Base-by-base conservation (phyloP, 2,888 invertebrate species). In the Abscondita cerata region DNA sequence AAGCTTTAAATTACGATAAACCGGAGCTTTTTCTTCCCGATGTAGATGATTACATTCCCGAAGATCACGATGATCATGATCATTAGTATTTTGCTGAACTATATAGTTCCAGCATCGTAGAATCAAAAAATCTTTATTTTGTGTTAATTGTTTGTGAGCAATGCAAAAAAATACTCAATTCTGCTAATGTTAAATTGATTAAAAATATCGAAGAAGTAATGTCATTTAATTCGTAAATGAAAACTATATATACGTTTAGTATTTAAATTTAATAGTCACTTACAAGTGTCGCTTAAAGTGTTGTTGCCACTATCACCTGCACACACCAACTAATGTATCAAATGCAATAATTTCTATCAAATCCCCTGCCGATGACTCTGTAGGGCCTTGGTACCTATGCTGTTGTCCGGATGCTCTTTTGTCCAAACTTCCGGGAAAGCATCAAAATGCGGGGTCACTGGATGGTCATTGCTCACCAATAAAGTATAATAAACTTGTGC, bases 1-100 rank as follows among this genome's bases (percentile, higher is more conserved):
- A 98, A 80, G 93, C 95, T 78, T 85, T 99, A 75, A 97, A 98
- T 63, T 98, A 96, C 76, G 96, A 98, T 81, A 91, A 94, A 82
- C 99, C 98, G 52, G 98, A 99, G 83, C 83, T 98, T 78, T 95
- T 91, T 66, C 83, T 94, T 70, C 82, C 88, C 71, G 86, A 84
- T 74, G 88, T 91, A 62, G 89, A 86, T 75, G 25, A 25, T 6
- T 25, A 25, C 6, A 25, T 25, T 25, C 4, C 6, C 25, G 25
- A 25, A 2, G 6, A 25, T 2, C 25, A n/a, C n/a, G n/a, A n/a
- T n/a, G n/a, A n/a, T n/a, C n/a, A n/a, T n/a, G n/a, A n/a, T n/a
- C n/a, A n/a, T n/a, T n/a, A n/a, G n/a, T n/a, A n/a, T n/a, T n/a
- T n/a, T n/a, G n/a, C n/a, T n/a, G n/a, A n/a, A n/a, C n/a, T n/a